These are phyloP conservation scores for Dascillus cervinus DNA, from an alignment of 2,888 invertebrate genomes.

Conservation along the genomic window DNA sequence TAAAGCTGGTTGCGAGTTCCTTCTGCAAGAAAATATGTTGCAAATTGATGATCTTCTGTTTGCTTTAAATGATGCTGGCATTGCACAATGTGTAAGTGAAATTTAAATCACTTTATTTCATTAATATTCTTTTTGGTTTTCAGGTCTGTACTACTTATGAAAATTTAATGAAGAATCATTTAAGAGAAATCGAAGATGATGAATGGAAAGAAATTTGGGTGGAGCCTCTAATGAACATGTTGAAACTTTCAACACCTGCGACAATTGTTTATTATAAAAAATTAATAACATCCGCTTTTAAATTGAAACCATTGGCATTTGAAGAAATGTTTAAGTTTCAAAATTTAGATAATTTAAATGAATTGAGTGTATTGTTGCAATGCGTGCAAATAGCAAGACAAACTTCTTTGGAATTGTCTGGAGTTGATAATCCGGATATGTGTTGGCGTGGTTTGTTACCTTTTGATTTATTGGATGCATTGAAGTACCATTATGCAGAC, in stretches of 20 bases:
- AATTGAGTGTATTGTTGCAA: conserved; percentile 44
- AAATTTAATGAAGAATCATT: conserved; percentile 45
- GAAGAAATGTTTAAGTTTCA: conserved; percentile 26
- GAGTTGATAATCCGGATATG: too few species aligned
- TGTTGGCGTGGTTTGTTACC: too few species aligned
- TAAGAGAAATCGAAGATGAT: conserved; percentile 31
- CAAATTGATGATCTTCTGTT: conserved; percentile 35
- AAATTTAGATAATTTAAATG: conserved; percentile 10
- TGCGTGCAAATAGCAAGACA: conserved; percentile 32
- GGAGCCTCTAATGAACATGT: conserved; percentile 19
- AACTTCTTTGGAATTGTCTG: background rate
- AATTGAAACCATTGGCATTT: conserved; percentile 32
- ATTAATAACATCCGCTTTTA: conserved; percentile 36
- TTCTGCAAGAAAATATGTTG: conserved; percentile 35
- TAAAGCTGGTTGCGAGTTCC: conserved; percentile 32
- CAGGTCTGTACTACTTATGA: conserved; percentile 50
- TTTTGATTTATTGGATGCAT: too few species aligned
- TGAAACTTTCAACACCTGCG: conserved; percentile 27
- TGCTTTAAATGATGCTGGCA: conserved; percentile 33
- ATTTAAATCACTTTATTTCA: too few species aligned
- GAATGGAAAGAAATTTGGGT: conserved; percentile 48
- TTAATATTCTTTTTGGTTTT: conserved; percentile 26
- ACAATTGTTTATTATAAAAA: conserved; percentile 33
- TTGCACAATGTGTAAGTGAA: conserved; percentile 5
- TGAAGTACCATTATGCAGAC: too few species aligned